phyloP scores from a whole-genome alignment of 2,797 vertebrate genomes.

The Pangasius krempfi region DNA sequence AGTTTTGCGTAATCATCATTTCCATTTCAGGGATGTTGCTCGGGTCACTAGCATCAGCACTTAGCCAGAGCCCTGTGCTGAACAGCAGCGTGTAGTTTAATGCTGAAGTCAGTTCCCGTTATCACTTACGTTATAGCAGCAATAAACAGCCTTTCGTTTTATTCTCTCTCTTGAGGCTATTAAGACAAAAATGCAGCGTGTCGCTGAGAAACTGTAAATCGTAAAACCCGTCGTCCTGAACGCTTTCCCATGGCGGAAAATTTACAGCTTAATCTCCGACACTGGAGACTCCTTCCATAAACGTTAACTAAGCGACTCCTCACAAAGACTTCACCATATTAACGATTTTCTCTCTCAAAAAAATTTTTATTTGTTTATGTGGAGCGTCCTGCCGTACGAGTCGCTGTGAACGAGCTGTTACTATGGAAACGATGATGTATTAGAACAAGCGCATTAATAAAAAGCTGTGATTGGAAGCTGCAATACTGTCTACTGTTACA shows the following conservation, averaged over 20 bases:
- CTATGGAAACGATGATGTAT: neutral
- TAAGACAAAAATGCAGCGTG: neutral
- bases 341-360: neutral
- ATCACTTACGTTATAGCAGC: neutral
- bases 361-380: neutral
- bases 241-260: neutral
- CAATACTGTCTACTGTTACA: neutral
- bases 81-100: neutral
- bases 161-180: neutral
- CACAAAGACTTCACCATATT: neutral
- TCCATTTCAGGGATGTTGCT: neutral
- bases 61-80: neutral
- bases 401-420: neutral
- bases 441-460: neutral
- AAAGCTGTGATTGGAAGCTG: neutral
- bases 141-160: neutral
- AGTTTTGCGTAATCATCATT: neutral
- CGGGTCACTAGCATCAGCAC: neutral
- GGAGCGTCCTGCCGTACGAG: neutral
- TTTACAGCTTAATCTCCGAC: neutral
- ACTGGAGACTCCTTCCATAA: neutral
- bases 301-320: neutral
- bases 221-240: neutral
- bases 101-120: neutral
- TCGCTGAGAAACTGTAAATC: neutral